Evolutionary conservation across 2,888 invertebrate genomes (phyloP).

Genomic region (Scotopteryx bipunctaria): DNA sequence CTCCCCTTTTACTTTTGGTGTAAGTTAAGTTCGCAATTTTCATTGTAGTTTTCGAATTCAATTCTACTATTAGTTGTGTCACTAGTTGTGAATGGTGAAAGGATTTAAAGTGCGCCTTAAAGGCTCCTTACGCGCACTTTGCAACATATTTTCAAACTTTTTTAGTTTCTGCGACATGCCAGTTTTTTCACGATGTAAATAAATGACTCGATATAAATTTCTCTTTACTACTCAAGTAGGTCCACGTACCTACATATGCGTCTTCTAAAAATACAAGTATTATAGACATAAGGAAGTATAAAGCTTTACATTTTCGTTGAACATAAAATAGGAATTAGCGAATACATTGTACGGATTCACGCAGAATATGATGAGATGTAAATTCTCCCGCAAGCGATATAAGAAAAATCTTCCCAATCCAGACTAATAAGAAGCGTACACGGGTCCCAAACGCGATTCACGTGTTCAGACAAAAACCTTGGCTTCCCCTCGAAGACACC

Average conservation of each 20-base stretch:
- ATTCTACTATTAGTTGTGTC: too few species aligned
- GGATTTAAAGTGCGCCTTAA: too few species aligned
- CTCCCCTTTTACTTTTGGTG: conserved; percentile 30
- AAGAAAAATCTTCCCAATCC: conserved; percentile 74
- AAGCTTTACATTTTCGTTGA: neutral
- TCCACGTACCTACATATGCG: too few species aligned
- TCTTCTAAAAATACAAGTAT: too few species aligned
- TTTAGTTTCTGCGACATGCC: too few species aligned
- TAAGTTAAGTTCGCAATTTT: too few species aligned
- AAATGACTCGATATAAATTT: neutral
- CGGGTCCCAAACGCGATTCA: conserved; percentile 79
- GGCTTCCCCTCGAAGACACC: conserved; percentile 70
- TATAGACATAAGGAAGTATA: neutral
- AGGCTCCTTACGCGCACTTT: too few species aligned
- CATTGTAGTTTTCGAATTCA: too few species aligned
- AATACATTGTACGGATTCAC: conserved; percentile 17
- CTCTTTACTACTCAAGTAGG: too few species aligned
- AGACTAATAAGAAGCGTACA: conserved; percentile 80
- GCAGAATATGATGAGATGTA: conserved; percentile 37
- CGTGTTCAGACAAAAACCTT: conserved; percentile 79
- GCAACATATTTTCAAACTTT: too few species aligned
- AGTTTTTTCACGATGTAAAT: too few species aligned
- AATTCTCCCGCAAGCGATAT: conserved; percentile 54
- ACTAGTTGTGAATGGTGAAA: too few species aligned
- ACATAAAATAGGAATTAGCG: conserved; percentile 27